Evolutionary conservation across 2,888 invertebrate genomes (phyloP), one percentile per base, ranked within the genome.

Genomic region (Ethmia dodecea): DNA sequence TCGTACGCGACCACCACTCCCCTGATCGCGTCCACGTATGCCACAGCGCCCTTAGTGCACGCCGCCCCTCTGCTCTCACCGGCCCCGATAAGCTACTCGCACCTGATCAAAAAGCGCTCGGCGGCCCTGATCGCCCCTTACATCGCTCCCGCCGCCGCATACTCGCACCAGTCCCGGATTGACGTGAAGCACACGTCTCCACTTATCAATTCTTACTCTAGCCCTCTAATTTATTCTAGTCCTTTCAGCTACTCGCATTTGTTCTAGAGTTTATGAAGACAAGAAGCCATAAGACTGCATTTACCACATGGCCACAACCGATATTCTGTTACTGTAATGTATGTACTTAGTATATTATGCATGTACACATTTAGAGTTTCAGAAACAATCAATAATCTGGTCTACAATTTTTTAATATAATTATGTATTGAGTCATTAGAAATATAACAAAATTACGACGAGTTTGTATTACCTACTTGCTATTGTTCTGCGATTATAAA

Each of bases 91-190:
- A 31, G 43, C 9, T 49, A 49, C 31, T 44, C 59, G 3, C 60
- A 61, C 38, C 38, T 57, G 12, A 48, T 55, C 28, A 55, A 43
- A 45, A 54, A 38, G 32, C 40, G 42, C 16, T 49, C 37, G 22
- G 35, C 33, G 4, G 48, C 35, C 20, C 31, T 32, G 13, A 37
- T 36, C 26, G 6, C 28, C 39, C 22, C 20, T 43, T 42, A 50
- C 38, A 9, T 53, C 22, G 38, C 56, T 6, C 47, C 55, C 25
- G 53, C 56, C 13, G 69, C 66, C n/a, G 45, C 72, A 1, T 58
- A 52, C 41, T 64, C 70, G 3, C 56, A 57, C 10, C 65, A 68
- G 41, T 66, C 68, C 22, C 58, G 73, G 40, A 47, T 71, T 15
- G 71, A 71, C 35, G 40, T 60, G 36, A 56, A 61, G 5, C 48